Percentiles rank a stretch among this genome's conserved stretches.
phyloP scores from a whole-genome alignment of 1,140 invertebrate genomes.

The Cotesia glomerata region DNA sequence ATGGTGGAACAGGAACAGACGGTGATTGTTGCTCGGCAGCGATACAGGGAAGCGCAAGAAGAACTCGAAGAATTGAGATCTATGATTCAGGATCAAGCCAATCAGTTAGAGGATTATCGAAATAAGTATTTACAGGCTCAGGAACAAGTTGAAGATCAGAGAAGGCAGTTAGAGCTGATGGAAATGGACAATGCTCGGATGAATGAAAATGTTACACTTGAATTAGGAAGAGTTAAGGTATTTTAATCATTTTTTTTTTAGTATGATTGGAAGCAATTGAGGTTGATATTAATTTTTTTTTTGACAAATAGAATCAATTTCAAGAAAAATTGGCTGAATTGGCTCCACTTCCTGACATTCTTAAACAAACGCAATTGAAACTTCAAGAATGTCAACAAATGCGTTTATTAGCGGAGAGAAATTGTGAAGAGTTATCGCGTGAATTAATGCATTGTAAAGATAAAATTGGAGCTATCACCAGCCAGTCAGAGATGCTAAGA shows the following conservation, averaged over 20 bases:
- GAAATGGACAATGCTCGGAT: constrained; percentile 78
- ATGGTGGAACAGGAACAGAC: constrained; percentile 71
- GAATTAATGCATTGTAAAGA: constrained; percentile 67
- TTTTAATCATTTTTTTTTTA: constrained; percentile 2
- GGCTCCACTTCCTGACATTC: constrained; percentile 73
- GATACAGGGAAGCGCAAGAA: constrained; percentile 70
- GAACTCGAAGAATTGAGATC: constrained; percentile 72
- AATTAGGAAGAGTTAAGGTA: constrained; percentile 77
- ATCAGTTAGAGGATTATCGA: constrained; percentile 75
- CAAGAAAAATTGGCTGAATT: constrained; percentile 79
- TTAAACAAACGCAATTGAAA: constrained; percentile 76
- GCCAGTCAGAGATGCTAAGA: constrained; percentile 44
- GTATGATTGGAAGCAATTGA: not conserved
- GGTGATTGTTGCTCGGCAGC: constrained; percentile 67
- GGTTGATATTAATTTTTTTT: not conserved
- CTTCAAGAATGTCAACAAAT: constrained; percentile 74
- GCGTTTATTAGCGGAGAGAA: constrained; percentile 68
- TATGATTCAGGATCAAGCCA: constrained; percentile 73
- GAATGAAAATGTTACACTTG: constrained; percentile 76
- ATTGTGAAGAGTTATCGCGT: constrained; percentile 67
- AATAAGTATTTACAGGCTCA: constrained; percentile 73
- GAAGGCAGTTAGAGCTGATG: constrained; percentile 73
- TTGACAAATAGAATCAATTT: constrained; percentile 62
- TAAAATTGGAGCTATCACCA: constrained; percentile 57
- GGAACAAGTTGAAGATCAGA: constrained; percentile 76